Evolutionary conservation across 2,797 vertebrate genomes (phyloP).

Genomic region (Microctenopoma stevenorrisi): DNA sequence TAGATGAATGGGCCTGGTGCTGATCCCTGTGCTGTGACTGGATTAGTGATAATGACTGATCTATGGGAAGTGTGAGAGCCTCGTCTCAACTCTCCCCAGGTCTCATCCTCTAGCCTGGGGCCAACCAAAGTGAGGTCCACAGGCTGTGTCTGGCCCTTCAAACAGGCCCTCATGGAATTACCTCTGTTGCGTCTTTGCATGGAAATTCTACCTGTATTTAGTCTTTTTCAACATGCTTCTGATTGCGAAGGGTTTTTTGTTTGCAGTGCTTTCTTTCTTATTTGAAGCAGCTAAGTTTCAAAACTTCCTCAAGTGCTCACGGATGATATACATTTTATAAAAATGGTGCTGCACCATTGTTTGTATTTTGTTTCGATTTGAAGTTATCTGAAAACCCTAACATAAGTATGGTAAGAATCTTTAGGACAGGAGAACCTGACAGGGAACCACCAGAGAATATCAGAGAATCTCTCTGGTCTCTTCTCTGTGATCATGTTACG

Average conservation of each 20-base stretch:
- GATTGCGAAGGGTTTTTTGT: background rate
- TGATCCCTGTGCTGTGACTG: conserved; percentile 82
- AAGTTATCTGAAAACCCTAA: background rate
- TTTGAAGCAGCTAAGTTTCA: background rate
- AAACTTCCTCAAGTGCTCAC: too few relatives aligned
- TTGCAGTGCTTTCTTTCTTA: too few relatives aligned
- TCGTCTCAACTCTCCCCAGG: conserved; percentile 84
- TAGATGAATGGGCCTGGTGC: conserved; percentile 81
- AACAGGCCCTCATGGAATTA: conserved; percentile 28
- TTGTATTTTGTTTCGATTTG: too few relatives aligned
- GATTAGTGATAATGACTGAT: conserved; percentile 85
- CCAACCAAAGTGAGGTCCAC: conserved; percentile 66
- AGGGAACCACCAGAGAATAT: conserved; percentile 18
- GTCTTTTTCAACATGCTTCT: background rate
- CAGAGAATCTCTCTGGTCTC: conserved; percentile 22
- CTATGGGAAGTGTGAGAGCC: conserved; percentile 83
- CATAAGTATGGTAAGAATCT: background rate
- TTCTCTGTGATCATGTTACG: background rate
- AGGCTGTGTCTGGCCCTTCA: conserved; percentile 58
- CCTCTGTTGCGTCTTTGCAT: conserved; percentile 17
- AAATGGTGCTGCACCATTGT: too few relatives aligned
- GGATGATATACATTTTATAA: too few relatives aligned
- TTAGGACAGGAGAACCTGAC: background rate
- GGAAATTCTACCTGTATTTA: conserved; percentile 15
- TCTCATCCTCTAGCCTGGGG: conserved; percentile 73